phyloP scores from a whole-genome alignment of 2,888 invertebrate species.

The Agriopis marginaria region DNA sequence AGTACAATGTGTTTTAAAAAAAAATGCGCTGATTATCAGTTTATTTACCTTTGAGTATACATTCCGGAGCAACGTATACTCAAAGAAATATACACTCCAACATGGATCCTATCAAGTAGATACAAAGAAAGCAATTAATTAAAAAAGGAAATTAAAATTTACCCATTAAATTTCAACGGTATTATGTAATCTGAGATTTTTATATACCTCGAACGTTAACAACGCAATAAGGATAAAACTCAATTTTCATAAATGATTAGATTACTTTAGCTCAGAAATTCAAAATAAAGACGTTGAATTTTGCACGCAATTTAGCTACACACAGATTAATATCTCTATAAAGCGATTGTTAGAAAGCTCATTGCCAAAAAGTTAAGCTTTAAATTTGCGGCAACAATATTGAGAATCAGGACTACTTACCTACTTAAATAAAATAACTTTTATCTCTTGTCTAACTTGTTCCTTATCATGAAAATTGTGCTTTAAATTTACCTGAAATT shows the following conservation, averaged over 20 bases:
- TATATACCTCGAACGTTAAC: too few species aligned
- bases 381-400: slow-evolving; percentile 10
- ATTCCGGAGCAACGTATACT: too few species aligned
- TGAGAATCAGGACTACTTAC: slow-evolving; percentile 7
- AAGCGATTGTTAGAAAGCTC: not conserved
- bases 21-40: too few species aligned
- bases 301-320: not conserved
- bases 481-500: slow-evolving; percentile 11
- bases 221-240: too few species aligned
- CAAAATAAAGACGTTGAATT: not conserved
- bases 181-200: too few species aligned
- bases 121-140: too few species aligned
- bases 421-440: slow-evolving; percentile 7
- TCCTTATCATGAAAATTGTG: slow-evolving; percentile 23
- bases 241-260: not conserved
- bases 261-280: not conserved
- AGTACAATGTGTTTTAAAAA: too few species aligned
- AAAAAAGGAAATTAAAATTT: too few species aligned
- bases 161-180: too few species aligned
- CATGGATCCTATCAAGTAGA: too few species aligned
- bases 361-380: slow-evolving; percentile 6
- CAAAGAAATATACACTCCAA: too few species aligned
- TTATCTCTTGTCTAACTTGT: slow-evolving; percentile 1
- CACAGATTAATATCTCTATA: not conserved
- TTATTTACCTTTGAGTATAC: too few species aligned